These are phyloP conservation scores for Ptiloglossa arizonensis DNA, from an alignment of 1,140 invertebrate species.

Conservation along the genomic window DNA sequence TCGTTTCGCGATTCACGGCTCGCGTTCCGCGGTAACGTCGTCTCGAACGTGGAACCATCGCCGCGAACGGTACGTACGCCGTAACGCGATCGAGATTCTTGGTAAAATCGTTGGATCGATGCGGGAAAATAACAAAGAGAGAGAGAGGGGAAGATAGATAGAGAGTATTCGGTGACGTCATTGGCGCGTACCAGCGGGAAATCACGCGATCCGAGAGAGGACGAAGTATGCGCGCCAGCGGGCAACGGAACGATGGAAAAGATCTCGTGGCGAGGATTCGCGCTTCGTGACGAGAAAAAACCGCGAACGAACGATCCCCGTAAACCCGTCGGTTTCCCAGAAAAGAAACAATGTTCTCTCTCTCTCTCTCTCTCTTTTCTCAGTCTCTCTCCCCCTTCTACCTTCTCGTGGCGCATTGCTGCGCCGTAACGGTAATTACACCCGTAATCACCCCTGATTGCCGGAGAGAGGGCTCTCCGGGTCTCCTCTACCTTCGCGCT, in stretches of 20 bases:
- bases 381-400: no score
- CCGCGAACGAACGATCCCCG: constrained; percentile 62
- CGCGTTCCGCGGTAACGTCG: not conserved
- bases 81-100: not conserved
- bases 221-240: not conserved
- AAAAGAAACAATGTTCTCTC: constrained; percentile 74
- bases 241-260: not conserved
- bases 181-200: not conserved
- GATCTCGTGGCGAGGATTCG: constrained; percentile 1
- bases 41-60: not conserved
- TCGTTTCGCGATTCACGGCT: not conserved
- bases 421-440: constrained; percentile 77
- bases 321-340: constrained; percentile 72
- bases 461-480: constrained; percentile 55
- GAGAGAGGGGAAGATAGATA: no score
- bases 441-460: constrained; percentile 74
- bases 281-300: constrained; percentile 52
- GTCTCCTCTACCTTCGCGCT: constrained; percentile 51
- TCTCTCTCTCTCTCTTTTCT: no score
- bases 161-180: no score
- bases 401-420: constrained; percentile 60
- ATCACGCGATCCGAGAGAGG: not conserved
- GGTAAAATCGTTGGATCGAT: no score
- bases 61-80: not conserved
- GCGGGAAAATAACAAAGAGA: no score